Conservation (phyloP, 2,888 invertebrate species). For the Latheticus oryzae region DNA sequence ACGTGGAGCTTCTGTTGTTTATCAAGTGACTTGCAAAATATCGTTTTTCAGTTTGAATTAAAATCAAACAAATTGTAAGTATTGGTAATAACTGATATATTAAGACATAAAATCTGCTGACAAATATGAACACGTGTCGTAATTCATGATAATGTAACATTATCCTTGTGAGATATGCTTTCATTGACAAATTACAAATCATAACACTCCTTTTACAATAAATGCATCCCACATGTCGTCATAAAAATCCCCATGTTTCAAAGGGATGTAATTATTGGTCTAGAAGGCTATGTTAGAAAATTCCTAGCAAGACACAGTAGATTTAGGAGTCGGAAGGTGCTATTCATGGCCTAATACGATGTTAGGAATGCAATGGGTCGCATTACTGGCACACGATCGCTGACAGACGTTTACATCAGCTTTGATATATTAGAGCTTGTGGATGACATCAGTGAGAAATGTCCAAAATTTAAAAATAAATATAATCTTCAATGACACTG, state of each 20-base stretch:
- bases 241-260: slow-evolving; percentile 41
- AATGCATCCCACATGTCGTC: slow-evolving; percentile 46
- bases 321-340: slow-evolving; percentile 50
- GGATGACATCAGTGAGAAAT: slow-evolving; percentile 18
- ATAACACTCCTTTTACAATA: too few species aligned
- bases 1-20: neutral
- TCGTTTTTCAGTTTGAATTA: too few species aligned
- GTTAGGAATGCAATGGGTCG: slow-evolving; percentile 56
- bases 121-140: too few species aligned
- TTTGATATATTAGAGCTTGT: slow-evolving; percentile 45
- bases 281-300: slow-evolving; percentile 52
- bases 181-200: too few species aligned
- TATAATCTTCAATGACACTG: neutral
- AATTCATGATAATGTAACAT: too few species aligned
- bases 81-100: too few species aligned
- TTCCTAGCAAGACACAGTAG: slow-evolving; percentile 47
- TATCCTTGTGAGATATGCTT: too few species aligned
- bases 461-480: slow-evolving; percentile 8
- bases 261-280: slow-evolving; percentile 54
- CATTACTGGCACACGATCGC: slow-evolving; percentile 57
- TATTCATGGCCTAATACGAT: slow-evolving; percentile 54
- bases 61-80: too few species aligned
- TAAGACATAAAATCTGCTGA: too few species aligned
- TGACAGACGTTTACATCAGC: slow-evolving; percentile 51
- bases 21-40: too few species aligned